Base-by-base conservation (phyloP, 2,888 invertebrate species). In the Callyntrura sp. region DNA sequence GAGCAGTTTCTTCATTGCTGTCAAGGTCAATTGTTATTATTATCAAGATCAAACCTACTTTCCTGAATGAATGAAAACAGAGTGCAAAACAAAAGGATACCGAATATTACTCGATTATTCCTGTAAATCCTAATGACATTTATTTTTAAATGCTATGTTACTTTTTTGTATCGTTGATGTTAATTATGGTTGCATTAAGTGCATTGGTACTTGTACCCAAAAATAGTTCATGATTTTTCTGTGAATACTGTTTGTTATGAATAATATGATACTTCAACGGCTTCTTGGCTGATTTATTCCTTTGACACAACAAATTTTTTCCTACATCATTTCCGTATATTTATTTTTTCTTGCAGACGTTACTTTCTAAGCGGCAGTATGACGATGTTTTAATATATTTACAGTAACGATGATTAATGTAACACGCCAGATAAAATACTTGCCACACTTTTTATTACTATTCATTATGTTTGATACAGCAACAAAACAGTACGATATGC, bases 271-370 rank as follows among this genome's bases (percentile, higher is more conserved):
- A 76, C 4, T 23, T 25, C 28, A 12, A 76, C 51, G 14, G 51
- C 28, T 51, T 48, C 25, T 68, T 43, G 25, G 51, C 48, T 76
- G 25, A 76, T 48, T 51, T 76, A 76, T 76, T 76, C 76, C 76
- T 73, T 25, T 48, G 76, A 76, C 12, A 76, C 76, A 76, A 73
- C 73, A 45, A 45, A n/a, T 11, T 76, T 51, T 73, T 76, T 48
- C 76, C 48, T 76, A 76, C 17, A 76, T 76, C 76, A 76, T 76
- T 76, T 76, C 76, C 76, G 76, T 12, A 51, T 76, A 51, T 51
- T 51, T 51, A 25, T 76, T 51, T 76, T 48, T 76, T 43, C 51
- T 28, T 14, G 51, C 23, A 14, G 3, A 76, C 25, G 23, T 1
- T 76, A 51, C 23, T 76, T 51, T 76, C 73, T 73, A 11, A 48